Percentiles rank a stretch among this genome's conserved stretches.
These are phyloP conservation scores for Ovis canadensis DNA, from an alignment of 2,113 vertebrate genomes.

Conservation along the genomic window DNA sequence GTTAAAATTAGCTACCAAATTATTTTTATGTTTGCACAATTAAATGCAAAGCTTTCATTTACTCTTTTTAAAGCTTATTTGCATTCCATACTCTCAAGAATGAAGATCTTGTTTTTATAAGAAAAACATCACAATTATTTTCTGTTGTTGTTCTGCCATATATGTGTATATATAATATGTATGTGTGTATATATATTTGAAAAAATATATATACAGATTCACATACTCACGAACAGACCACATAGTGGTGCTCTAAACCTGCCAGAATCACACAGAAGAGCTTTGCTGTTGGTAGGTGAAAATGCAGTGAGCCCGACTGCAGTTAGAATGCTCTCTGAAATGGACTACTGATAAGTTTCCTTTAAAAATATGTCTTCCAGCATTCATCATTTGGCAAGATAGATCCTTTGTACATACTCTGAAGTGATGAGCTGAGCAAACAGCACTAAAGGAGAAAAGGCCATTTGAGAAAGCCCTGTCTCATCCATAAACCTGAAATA, in stretches of 20 bases:
- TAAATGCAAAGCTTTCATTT: constrained; percentile 24
- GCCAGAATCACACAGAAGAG: constrained; percentile 21
- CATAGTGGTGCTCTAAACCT: constrained; percentile 84
- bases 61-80: constrained; percentile 40
- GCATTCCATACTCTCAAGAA: constrained; percentile 12
- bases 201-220: background rate
- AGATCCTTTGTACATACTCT: constrained; percentile 71
- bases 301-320: constrained; percentile 54
- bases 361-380: constrained; percentile 67
- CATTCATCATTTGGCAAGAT: constrained; percentile 65
- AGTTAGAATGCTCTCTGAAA: constrained; percentile 70
- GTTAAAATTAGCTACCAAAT: constrained; percentile 61
- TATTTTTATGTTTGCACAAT: constrained; percentile 58
- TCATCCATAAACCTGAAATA: constrained; percentile 69
- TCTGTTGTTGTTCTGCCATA: background rate
- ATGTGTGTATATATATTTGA: background rate
- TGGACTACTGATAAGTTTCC: constrained; percentile 65
- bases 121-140: background rate
- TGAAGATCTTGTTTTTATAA: constrained; percentile 38
- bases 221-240: constrained; percentile 68
- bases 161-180: background rate
- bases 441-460: constrained; percentile 66
- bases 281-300: constrained; percentile 48
- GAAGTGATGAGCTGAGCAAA: constrained; percentile 76
- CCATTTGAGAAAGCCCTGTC: constrained; percentile 66